Base-by-base conservation (phyloP, 2,113 vertebrate genomes). In the Micronisus gabar region DNA sequence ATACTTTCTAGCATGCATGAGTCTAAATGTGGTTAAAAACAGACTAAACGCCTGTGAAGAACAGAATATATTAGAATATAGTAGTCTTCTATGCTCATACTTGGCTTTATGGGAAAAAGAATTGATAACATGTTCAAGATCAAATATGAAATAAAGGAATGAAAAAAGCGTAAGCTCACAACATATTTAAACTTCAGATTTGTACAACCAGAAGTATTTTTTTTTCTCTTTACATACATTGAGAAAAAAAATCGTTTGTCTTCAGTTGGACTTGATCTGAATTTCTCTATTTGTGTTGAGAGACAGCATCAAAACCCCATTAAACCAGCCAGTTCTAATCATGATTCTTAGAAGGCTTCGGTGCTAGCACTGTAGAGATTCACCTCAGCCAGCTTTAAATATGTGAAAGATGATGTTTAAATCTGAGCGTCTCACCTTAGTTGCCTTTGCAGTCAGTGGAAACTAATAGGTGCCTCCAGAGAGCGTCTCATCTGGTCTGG, bases 241-340 rank as follows among this genome's bases (percentile, higher is more conserved):
- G 50, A 48, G 34, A 20, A n/a, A 75, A 67, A 71, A 43, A 26
- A 29, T 20, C 0, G 0, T 25, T 43, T 17, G 3, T 40, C 25
- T 81, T 68, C 40, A 45, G 1, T 50, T 72, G 50, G 32, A 38
- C 53, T 80, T 63, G 43, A 68, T 90, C 43, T 81, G 14, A 19
- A 55, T 92, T 59, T 90, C 32, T 90, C 0, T 55, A 41, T 61
- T 76, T 90, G 11, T 72, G 14, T 84, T 90, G 58, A 90, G 47
- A 85, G 41, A 40, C 26, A n/a, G 18, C 26, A 63, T 81, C 41
- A 82, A 90, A 92, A 52, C 8, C 15, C 29, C 20, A 26, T 45
- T 70, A 86, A 62, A 53, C 13, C 21, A 80, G 7, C 38, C 23
- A 76, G 13, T 61, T 94, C 13, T 78, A 83, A 8, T 52, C 7